phyloP scores from a whole-genome alignment of 1,140 invertebrate genomes.

The Apis laboriosa region DNA sequence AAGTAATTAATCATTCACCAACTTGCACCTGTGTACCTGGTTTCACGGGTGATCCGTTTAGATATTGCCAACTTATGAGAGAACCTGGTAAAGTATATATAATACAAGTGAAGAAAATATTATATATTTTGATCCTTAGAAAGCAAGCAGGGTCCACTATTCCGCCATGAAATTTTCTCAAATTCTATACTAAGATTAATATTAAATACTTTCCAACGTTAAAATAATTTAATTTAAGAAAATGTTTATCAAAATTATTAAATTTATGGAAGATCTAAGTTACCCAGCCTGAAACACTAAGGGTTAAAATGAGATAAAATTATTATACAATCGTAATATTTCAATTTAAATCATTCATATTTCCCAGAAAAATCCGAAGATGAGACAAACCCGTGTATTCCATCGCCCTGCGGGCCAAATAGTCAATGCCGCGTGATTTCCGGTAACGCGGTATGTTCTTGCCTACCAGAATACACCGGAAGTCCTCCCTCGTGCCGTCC shows the following conservation, averaged over 20 bases:
- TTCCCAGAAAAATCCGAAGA: constrained; percentile 9
- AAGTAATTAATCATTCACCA: constrained; percentile 87
- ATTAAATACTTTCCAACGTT: too few relatives aligned
- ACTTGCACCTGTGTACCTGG: constrained; percentile 86
- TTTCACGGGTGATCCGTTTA: constrained; percentile 87
- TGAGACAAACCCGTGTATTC: constrained; percentile 75
- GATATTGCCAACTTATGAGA: constrained; percentile 81
- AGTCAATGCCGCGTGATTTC: constrained; percentile 80
- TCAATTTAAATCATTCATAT: not conserved
- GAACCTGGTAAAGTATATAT: constrained; percentile 35
- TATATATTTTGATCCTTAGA: too few relatives aligned
- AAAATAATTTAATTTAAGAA: too few relatives aligned
- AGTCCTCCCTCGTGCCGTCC: constrained; percentile 81
- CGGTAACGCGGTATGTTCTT: constrained; percentile 81
- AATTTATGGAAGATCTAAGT: too few relatives aligned
- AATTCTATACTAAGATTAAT: too few relatives aligned
- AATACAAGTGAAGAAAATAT: not conserved
- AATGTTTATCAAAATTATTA: too few relatives aligned
- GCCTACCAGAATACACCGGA: constrained; percentile 80
- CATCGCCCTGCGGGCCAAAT: constrained; percentile 83
- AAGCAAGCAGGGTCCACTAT: too few relatives aligned
- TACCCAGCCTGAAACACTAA: too few relatives aligned
- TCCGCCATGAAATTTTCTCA: too few relatives aligned
- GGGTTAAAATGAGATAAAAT: too few relatives aligned
- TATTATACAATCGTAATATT: too few relatives aligned